A percentile compares a stretch with the other conserved stretches of the same genome.
These are phyloP conservation scores for Agrochola lychnidis DNA, from an alignment of 2,888 invertebrate genomes.

Conservation along the genomic window DNA sequence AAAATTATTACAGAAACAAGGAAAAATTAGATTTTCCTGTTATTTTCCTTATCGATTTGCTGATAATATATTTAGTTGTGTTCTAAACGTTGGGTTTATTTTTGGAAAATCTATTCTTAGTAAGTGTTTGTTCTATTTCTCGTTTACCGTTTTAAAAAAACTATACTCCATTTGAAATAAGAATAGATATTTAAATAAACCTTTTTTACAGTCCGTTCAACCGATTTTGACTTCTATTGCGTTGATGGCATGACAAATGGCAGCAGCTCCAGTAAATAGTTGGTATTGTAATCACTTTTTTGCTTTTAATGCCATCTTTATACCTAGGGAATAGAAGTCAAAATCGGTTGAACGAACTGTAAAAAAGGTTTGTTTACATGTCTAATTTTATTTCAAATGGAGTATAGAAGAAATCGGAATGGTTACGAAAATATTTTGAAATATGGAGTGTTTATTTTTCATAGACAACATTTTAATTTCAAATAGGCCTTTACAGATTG, in stretches of 20 bases:
- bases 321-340: too few species aligned
- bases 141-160: background rate
- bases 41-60: constrained; percentile 41
- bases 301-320: too few species aligned
- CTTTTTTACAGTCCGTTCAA: too few species aligned
- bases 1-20: constrained; percentile 44
- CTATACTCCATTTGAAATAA: too few species aligned
- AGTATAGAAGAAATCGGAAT: background rate
- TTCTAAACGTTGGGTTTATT: constrained; percentile 14
- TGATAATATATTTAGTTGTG: constrained; percentile 8
- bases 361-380: too few species aligned
- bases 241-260: too few species aligned
- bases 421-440: background rate
- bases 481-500: background rate
- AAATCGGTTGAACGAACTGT: too few species aligned
- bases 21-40: constrained; percentile 41
- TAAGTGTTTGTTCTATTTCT: background rate
- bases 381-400: too few species aligned
- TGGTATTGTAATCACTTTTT: too few species aligned
- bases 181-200: too few species aligned
- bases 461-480: background rate
- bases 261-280: too few species aligned
- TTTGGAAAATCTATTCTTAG: constrained; percentile 11
- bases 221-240: too few species aligned
- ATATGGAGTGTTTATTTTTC: background rate